Evolutionary conservation across 2,888 invertebrate genomes (phyloP), one percentile per base, ranked within the genome.

Genomic region (Drosophila acutilabella): DNA sequence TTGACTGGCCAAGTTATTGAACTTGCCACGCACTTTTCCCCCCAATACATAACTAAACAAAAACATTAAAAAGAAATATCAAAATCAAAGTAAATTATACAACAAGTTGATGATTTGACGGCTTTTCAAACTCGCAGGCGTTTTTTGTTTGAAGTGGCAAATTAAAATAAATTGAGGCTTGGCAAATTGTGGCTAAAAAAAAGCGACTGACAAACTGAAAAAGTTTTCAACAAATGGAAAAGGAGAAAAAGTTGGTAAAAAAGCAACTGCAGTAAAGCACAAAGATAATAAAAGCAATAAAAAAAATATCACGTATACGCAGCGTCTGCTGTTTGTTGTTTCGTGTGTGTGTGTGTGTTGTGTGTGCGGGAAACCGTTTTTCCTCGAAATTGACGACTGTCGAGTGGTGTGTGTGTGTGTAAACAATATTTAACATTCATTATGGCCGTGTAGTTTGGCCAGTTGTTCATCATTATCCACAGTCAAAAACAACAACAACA

Each of bases 391-490:
- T 59, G 65, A 57, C 56, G 54, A 65, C 13, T 36, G 36, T 36
- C 36, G 13, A 36, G 30, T 56, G 47, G 38, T 38, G 51, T 56
- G 44, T 20, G 38, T 59, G 71, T 72, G 65, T 77, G 77, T 62
- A 71, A 71, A 74, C 78, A 80, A 74, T 74, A 78, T 80, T 74
- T 67, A 74, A 73, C 80, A 80, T 83, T 79, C 72, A 82, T 74
- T 77, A 83, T 83, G 79, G 79, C 51, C 70, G 70, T 76, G 78
- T 75, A 79, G 83, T 75, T 83, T 78, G 81, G 79, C 72, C 66
- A 79, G 72, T 78, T 40, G 66, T 54, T 50, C 47, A 58, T 62
- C 71, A 58, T 51, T 70, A 33, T 41, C 52, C 11, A 14, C 23
- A 14, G 30, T 26, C 13, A 7, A 26, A 13, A 30, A 62, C 76